phyloP scores from a whole-genome alignment of 2,797 vertebrate species.

The Falco berigora region DNA sequence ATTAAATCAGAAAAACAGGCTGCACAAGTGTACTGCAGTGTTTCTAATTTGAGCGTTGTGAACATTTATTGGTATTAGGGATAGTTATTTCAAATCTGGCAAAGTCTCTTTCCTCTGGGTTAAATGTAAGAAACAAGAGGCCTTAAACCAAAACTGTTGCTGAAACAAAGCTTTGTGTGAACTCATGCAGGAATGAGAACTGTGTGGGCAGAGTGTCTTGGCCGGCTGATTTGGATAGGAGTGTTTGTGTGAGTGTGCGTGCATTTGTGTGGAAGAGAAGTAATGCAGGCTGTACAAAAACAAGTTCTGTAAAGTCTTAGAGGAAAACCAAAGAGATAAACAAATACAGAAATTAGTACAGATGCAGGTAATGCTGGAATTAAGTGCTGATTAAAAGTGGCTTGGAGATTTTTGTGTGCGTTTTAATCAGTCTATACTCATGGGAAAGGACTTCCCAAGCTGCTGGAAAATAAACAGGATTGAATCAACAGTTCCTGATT shows the following conservation, averaged over 20 bases:
- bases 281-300: neutral
- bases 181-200: neutral
- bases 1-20: neutral
- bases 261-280: neutral
- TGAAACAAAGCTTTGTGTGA: neutral
- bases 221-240: neutral
- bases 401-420: neutral
- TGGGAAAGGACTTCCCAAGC: neutral
- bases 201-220: conserved; percentile 7
- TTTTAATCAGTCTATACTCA: neutral
- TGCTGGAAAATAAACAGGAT: neutral
- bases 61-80: neutral
- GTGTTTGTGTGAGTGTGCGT: neutral
- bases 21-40: neutral
- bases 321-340: neutral
- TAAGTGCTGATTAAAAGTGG: neutral
- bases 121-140: neutral
- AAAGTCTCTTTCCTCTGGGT: neutral
- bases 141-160: neutral
- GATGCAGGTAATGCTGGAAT: neutral
- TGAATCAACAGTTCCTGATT: neutral
- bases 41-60: neutral
- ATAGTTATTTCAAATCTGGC: neutral
- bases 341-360: neutral
- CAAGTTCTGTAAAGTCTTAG: neutral